These are phyloP conservation scores for Hemicordylus capensis DNA, from an alignment of 2,113 vertebrate genomes.

Conservation along the genomic window DNA sequence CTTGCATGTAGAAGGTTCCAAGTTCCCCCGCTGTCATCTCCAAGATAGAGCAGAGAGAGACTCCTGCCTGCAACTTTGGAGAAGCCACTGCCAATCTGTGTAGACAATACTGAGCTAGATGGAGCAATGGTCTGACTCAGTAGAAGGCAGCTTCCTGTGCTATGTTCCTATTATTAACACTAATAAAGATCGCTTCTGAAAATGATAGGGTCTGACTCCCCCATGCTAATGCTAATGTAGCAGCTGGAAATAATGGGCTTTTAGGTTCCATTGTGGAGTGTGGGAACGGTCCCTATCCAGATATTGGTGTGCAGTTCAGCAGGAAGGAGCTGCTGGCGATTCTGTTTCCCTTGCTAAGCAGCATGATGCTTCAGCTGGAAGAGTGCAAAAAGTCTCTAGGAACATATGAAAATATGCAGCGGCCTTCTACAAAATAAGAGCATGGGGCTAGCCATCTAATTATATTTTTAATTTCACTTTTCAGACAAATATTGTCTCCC, in stretches of 20 bases:
- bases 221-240: neutral
- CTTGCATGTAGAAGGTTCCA: too few species aligned
- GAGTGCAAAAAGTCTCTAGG: neutral
- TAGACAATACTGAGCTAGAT: too few species aligned
- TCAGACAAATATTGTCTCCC: too few species aligned
- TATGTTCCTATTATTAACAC: neutral
- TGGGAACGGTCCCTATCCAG: neutral
- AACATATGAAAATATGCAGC: neutral
- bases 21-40: too few species aligned
- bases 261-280: neutral
- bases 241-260: neutral
- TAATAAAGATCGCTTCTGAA: neutral
- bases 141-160: too few species aligned
- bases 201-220: neutral
- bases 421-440: neutral
- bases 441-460: neutral
- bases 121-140: too few species aligned
- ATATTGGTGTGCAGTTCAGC: neutral
- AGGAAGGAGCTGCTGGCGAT: neutral
- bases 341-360: neutral
- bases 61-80: too few species aligned
- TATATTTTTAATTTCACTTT: neutral
- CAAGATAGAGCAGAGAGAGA: too few species aligned
- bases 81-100: too few species aligned
- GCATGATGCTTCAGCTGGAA: neutral